Base-by-base conservation (phyloP, 2,888 invertebrate species). In the Lasioglossum zephyrum region DNA sequence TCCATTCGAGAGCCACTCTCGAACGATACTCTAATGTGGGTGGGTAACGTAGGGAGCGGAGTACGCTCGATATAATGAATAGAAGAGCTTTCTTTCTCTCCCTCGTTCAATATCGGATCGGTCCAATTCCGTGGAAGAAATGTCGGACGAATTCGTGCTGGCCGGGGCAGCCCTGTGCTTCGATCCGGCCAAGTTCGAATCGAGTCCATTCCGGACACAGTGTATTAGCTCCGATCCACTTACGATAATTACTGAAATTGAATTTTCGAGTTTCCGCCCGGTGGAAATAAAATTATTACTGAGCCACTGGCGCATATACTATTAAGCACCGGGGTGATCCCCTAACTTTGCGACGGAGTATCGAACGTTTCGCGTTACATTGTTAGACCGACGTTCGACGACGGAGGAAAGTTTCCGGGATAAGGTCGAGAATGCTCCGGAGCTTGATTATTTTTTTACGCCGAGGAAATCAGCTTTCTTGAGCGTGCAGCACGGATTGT, bases 221-320 rank as follows among this genome's bases (percentile, higher is more conserved):
- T 74, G 84, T 73, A 84, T 85, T 85, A 77, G 36, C 84, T 39
- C 76, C 77, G 84, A 85, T 86, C 85, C 85, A 85, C 85, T 86
- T 85, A 82, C 74, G 53, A 77, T 86, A 86, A 86, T 86, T 82
- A 84, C 73, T 60, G 77, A 75, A 86, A 86, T 82, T 78, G 53
- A 72, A 85, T 85, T 85, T 85, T 76, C 53, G 18, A 80, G 84
- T 84, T 70, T 75, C 74, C 49, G 69, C 44, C 22, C 18, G 31
- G 66, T 18, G 26, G 73, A 60, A 69, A 63, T 57, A 73, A 82
- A 79, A 76, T 82, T 82, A 82, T 76, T 73, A 47, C 53, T 16
- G n/a, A 69, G 74, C 41, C 63, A 60, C 66, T 63, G 53, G 49
- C 73, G 63, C 66, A 41, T 63, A 57, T 31, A 39, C 47, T 57